Percentiles rank a stretch among this genome's conserved stretches.
These are phyloP conservation scores for Ispidina picta DNA, from an alignment of 2,797 vertebrate species.

Conservation along the genomic window DNA sequence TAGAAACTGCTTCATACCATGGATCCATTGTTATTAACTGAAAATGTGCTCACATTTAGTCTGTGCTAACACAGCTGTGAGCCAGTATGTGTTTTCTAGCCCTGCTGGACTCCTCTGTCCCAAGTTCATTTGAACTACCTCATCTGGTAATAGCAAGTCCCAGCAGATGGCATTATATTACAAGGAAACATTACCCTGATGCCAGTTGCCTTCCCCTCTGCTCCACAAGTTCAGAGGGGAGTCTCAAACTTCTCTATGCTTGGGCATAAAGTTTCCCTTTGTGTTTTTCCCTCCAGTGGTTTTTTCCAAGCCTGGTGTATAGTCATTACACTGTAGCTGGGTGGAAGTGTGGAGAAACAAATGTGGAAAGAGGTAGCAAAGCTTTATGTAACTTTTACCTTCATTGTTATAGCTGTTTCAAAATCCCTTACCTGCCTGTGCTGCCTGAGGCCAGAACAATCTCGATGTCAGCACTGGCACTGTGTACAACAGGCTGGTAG, in stretches of 20 bases:
- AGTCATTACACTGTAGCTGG: not conserved
- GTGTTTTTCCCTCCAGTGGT: not conserved
- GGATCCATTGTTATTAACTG: not conserved
- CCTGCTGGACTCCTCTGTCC: not conserved
- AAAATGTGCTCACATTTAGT: not conserved
- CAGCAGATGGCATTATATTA: slow-evolving; percentile 22
- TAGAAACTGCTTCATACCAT: not conserved
- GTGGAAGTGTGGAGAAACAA: not conserved
- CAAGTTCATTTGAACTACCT: not conserved
- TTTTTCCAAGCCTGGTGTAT: not conserved
- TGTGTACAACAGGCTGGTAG: not conserved
- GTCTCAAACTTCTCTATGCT: not conserved
- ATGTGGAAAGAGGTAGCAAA: not conserved
- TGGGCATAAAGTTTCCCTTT: not conserved
- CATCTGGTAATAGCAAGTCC: not conserved
- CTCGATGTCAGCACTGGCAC: not conserved
- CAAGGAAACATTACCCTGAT: not conserved
- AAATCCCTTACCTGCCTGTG: not conserved
- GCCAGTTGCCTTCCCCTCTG: not conserved
- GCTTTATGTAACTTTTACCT: not conserved
- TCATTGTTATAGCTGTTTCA: not conserved
- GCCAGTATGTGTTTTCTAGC: not conserved
- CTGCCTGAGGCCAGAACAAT: not conserved
- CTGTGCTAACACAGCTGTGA: not conserved
- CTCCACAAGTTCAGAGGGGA: not conserved